These are phyloP conservation scores for Macropus fuliginosus DNA, from an alignment of 2,797 vertebrate species.

Conservation along the genomic window DNA sequence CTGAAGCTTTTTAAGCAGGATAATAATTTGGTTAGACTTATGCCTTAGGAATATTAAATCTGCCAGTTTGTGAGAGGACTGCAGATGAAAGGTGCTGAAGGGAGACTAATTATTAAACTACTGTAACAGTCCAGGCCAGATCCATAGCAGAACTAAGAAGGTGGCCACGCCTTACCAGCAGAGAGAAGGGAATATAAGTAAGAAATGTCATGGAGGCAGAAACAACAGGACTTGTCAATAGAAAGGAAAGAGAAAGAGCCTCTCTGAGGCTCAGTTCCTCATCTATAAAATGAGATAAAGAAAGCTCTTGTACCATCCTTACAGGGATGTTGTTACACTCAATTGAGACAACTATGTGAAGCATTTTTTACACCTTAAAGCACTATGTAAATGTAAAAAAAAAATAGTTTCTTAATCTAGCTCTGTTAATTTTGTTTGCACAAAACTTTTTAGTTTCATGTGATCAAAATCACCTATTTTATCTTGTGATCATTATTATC, in stretches of 20 bases:
- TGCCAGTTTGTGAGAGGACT: neutral
- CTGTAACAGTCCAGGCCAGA: neutral
- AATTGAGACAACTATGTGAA: neutral
- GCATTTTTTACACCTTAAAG: neutral
- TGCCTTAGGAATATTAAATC: neutral
- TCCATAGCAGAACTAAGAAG: neutral
- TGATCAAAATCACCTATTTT: neutral
- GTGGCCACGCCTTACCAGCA: neutral
- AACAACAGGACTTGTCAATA: neutral
- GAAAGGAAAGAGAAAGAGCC: neutral
- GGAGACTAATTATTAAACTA: neutral
- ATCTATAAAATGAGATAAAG: neutral
- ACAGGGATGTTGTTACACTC: neutral
- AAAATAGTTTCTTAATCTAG: neutral
- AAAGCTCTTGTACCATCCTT: neutral
- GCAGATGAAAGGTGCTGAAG: neutral
- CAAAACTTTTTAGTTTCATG: neutral
- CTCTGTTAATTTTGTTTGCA: neutral
- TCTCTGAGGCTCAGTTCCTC: neutral
- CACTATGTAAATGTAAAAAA: neutral
- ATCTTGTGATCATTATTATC: neutral
- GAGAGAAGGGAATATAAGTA: neutral
- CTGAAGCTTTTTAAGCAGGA: neutral
- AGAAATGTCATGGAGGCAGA: neutral
- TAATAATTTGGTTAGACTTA: neutral